Percentiles rank a stretch among this genome's conserved stretches.
phyloP scores from a whole-genome alignment of 2,888 invertebrate genomes.

The Lathronympha strigana region DNA sequence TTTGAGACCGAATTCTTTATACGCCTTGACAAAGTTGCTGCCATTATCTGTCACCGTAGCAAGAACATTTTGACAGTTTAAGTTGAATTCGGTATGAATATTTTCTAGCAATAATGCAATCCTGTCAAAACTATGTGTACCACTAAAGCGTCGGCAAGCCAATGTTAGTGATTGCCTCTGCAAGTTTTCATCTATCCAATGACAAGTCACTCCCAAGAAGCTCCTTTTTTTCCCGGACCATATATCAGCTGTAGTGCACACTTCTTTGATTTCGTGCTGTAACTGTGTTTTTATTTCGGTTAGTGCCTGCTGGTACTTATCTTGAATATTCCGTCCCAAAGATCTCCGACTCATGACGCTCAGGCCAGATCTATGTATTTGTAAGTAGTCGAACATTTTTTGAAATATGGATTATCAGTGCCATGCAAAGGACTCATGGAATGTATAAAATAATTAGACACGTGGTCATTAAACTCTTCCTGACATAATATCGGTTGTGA shows the following conservation, averaged over 20 bases:
- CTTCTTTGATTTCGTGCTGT: background rate
- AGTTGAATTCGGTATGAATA: slow-evolving; percentile 25
- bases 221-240: slow-evolving; percentile 35
- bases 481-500: slow-evolving; percentile 8
- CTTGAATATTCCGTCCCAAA: slow-evolving; percentile 24
- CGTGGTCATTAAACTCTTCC: slow-evolving; percentile 1
- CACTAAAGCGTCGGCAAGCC: slow-evolving; percentile 37
- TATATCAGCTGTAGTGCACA: slow-evolving; percentile 35
- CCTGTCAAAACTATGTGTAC: slow-evolving; percentile 32
- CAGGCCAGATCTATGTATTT: no score
- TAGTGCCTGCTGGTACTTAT: slow-evolving; percentile 1
- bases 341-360: slow-evolving; percentile 30
- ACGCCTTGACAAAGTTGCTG: slow-evolving; percentile 39
- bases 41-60: slow-evolving; percentile 39
- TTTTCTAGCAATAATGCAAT: slow-evolving; percentile 27
- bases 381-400: no score
- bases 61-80: slow-evolving; percentile 30
- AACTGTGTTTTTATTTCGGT: slow-evolving; percentile 2
- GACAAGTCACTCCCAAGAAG: slow-evolving; percentile 34
- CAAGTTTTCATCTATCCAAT: slow-evolving; percentile 32
- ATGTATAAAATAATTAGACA: slow-evolving; percentile 9
- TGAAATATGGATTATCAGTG: no score
- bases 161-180: slow-evolving; percentile 23
- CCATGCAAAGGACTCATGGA: no score
- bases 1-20: slow-evolving; percentile 33